Percentiles rank a stretch among this genome's conserved stretches.
phyloP scores from a whole-genome alignment of 2,888 invertebrate species.

The Nomada ruficornis region DNA sequence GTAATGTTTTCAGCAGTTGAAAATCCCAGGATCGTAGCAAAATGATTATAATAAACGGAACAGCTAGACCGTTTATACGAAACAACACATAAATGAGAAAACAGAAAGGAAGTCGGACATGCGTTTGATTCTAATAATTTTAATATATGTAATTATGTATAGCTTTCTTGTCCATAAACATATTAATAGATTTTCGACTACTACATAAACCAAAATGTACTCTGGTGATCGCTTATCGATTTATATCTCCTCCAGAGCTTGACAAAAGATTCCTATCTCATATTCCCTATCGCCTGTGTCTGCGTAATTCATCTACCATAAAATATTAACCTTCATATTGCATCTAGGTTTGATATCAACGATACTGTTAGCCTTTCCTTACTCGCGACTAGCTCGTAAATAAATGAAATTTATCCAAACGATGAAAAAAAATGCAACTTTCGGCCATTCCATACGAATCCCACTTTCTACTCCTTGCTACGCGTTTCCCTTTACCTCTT shows the following conservation, averaged over 20 bases:
- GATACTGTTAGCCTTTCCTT: constrained; percentile 9
- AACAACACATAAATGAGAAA: too few species aligned
- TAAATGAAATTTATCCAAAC: background rate
- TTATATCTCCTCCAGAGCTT: background rate
- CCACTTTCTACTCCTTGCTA: background rate
- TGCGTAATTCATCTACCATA: constrained; percentile 22
- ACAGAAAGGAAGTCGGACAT: too few species aligned
- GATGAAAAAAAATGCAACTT: constrained; percentile 14
- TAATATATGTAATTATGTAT: too few species aligned
- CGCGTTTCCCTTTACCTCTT: background rate
- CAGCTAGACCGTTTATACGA: too few species aligned
- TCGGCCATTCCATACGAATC: background rate
- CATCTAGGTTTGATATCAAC: constrained; percentile 7
- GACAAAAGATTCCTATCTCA: background rate
- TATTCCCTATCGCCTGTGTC: constrained; percentile 6
- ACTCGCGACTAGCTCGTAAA: background rate
- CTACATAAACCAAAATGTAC: constrained; percentile 2
- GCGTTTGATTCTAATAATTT: too few species aligned
- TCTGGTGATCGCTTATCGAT: background rate
- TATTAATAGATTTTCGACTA: background rate
- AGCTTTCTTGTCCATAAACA: background rate
- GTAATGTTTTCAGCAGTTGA: too few species aligned
- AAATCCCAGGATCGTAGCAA: too few species aligned
- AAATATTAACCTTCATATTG: constrained; percentile 4
- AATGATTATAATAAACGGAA: too few species aligned